Evolutionary conservation across 35 echinoderm and acorn worm species (phyloP).

Genomic region (Chiridota heheva): DNA sequence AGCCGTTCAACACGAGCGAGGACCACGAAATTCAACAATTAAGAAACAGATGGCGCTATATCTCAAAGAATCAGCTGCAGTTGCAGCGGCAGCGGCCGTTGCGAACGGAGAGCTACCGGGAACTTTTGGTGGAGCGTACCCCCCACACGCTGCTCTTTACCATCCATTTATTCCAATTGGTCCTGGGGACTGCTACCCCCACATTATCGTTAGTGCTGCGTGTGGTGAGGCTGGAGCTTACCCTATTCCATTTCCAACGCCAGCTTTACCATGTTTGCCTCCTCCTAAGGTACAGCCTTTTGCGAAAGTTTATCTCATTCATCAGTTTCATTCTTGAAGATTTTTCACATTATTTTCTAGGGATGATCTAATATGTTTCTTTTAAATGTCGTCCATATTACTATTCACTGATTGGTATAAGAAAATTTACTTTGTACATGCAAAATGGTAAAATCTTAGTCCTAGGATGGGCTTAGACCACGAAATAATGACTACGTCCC

Average conservation of each 20-base stretch:
- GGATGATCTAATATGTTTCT: too few relatives aligned
- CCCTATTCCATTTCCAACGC: not conserved
- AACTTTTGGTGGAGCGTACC: constrained; percentile 26
- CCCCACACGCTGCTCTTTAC: constrained; percentile 45
- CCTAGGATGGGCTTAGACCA: too few relatives aligned
- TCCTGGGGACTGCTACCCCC: constrained; percentile 21
- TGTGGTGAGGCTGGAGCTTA: too few relatives aligned
- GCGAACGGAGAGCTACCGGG: constrained; percentile 50
- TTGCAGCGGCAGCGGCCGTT: constrained; percentile 48
- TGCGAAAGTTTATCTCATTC: too few relatives aligned
- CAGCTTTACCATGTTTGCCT: constrained; percentile 53
- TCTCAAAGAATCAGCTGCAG: constrained; percentile 76
- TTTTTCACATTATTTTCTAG: too few relatives aligned
- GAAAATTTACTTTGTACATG: too few relatives aligned
- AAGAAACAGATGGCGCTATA: constrained; percentile 99
- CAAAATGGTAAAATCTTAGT: too few relatives aligned
- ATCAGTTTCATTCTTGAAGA: too few relatives aligned
- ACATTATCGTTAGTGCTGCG: constrained; percentile 39
- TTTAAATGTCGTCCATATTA: too few relatives aligned
- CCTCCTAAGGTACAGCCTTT: constrained; percentile 55
- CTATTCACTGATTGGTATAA: too few relatives aligned
- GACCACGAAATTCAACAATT: constrained; percentile 93
- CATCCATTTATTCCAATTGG: constrained; percentile 51
- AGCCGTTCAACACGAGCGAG: constrained; percentile 99
- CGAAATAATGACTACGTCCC: too few relatives aligned